A percentile compares a stretch with the other conserved stretches of the same genome.
phyloP scores from a whole-genome alignment of 2,888 invertebrate genomes.

The Meteorus colon region DNA sequence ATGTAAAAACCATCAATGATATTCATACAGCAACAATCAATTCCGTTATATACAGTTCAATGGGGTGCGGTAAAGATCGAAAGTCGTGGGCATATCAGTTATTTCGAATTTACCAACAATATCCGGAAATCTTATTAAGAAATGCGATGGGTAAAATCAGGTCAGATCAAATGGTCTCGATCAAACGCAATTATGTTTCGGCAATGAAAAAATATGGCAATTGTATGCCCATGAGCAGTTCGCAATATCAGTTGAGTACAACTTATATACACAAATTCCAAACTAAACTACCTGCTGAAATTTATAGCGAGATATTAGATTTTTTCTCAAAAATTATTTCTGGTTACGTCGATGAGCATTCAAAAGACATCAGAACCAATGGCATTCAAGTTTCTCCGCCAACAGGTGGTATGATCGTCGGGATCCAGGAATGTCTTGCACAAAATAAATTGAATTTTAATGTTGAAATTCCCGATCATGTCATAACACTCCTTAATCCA shows the following conservation, averaged over 20 bases:
- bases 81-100: conserved; percentile 80
- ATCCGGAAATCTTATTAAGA: conserved; percentile 79
- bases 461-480: conserved; percentile 76
- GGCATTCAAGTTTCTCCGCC: conserved; percentile 71
- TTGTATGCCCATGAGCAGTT: conserved; percentile 74
- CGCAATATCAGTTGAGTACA: conserved; percentile 74
- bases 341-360: conserved; percentile 51
- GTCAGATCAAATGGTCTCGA: conserved; percentile 77
- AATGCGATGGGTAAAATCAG: conserved; percentile 78
- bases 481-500: conserved; percentile 75
- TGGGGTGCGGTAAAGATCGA: conserved; percentile 78
- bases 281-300: conserved; percentile 74
- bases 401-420: conserved; percentile 74
- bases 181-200: conserved; percentile 72
- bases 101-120: conserved; percentile 81
- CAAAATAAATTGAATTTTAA: conserved; percentile 68
- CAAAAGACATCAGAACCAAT: neutral
- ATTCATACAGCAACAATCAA: conserved; percentile 76
- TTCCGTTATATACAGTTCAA: conserved; percentile 80
- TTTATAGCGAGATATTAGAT: conserved; percentile 71
- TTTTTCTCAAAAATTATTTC: conserved; percentile 59
- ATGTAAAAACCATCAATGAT: conserved; percentile 73
- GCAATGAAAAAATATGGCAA: conserved; percentile 71
- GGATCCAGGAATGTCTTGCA: conserved; percentile 73
- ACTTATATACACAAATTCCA: conserved; percentile 73